Base-by-base conservation (phyloP, 2,113 vertebrate species). In the Lasiurus borealis region DNA sequence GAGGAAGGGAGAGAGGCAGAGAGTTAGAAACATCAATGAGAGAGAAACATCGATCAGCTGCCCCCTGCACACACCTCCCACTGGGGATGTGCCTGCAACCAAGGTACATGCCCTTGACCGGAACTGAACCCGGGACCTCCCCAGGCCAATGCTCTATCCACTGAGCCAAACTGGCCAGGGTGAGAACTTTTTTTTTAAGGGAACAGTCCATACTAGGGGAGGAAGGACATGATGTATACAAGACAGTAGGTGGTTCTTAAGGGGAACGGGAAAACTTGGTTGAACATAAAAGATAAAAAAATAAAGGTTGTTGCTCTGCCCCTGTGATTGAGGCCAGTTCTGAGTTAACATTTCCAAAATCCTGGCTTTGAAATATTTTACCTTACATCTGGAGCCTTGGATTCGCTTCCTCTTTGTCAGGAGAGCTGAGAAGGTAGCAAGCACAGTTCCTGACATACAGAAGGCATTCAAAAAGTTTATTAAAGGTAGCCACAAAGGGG, bases 291-390 rank as follows among this genome's bases (percentile, higher is more conserved):
- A 88, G 77, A 11, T 7, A 76, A 36, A 88, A n/a, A 64, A 57
- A 71, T 66, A 69, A 36, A 68, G 18, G 11, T 77, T 46, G 59
- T 87, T 83, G 11, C 50, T 83, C 0, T 95, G 44, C 27, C 64
- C 3, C 10, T 66, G 4, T 93, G 34, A 59, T 34, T 96, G 59
- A 89, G 52, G 59, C 18, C 21, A 57, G 59, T 62, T 93, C 62
- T 88, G 73, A 66, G 34, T 73, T 46, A 85, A 48, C 34, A 40
- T 62, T 40, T 95, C 48, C 34, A 85, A 14, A 69, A 76, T 85
- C 90, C 62, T 52, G 10, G 40, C 72, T 94, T 86, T 85, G 78
- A 19, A 93, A 66, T 97, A 88, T 59, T 95, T 94, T 94, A n/a
- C 54, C 62, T 92, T 93, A 40, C 16, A 19, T 88, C 46, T 62